phyloP scores from a whole-genome alignment of 2,888 invertebrate genomes.

The Prenolepis imparis region DNA sequence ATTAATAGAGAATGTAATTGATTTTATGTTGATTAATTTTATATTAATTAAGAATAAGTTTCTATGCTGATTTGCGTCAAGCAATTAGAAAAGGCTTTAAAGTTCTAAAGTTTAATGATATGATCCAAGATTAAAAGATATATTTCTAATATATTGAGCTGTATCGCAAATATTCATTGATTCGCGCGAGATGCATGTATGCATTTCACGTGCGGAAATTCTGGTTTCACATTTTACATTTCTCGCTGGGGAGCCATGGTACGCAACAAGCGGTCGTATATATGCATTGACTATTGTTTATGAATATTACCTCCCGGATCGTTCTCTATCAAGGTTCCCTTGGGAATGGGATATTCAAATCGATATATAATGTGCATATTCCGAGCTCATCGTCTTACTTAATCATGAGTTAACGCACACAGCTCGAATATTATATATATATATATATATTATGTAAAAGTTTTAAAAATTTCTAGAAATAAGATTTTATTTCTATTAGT shows the following conservation, averaged over 20 bases:
- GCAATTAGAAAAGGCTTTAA: neutral
- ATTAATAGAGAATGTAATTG: neutral
- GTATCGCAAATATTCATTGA: neutral
- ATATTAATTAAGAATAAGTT: neutral
- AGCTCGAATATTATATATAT: neutral
- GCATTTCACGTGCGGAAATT: constrained; percentile 18
- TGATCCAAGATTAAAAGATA: neutral
- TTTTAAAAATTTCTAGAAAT: neutral
- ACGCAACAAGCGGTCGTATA: constrained; percentile 2
- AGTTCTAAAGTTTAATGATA: neutral
- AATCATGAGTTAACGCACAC: neutral
- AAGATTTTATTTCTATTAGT: neutral
- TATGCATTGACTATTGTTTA: constrained; percentile 46
- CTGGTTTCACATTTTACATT: neutral
- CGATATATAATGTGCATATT: neutral
- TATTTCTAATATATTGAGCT: neutral
- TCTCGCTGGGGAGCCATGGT: neutral
- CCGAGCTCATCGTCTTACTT: neutral
- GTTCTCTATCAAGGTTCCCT: constrained; percentile 23
- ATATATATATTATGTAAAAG: no score
- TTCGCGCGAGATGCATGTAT: constrained; percentile 6
- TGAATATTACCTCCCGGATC: constrained; percentile 37
- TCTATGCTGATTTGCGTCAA: neutral
- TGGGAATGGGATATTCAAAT: constrained; percentile 22
- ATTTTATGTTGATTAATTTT: neutral